Percentiles rank a stretch among this genome's conserved stretches.
Conservation (phyloP, 1,140 invertebrate genomes). For the Drosophila oshimai region DNA sequence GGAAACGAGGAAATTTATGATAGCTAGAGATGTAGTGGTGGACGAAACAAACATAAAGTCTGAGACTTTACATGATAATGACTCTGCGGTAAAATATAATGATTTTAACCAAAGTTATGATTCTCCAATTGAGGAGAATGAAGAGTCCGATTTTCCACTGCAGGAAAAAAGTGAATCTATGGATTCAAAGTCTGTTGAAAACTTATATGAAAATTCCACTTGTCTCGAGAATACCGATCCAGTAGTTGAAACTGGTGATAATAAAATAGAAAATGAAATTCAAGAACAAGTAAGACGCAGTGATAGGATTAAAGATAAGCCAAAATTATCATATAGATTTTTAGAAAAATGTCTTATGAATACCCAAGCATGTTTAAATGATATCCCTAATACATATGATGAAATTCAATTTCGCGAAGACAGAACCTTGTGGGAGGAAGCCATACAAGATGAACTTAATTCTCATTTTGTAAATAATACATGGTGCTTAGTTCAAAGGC, state of each 20-base stretch:
- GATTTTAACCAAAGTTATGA: constrained; percentile 1
- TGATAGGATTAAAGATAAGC: constrained; percentile 52
- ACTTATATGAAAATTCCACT: constrained; percentile 12
- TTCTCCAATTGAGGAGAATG: constrained; percentile 10
- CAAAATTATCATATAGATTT: constrained; percentile 51
- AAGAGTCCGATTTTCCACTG: constrained; percentile 10
- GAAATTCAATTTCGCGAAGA: constrained; percentile 67
- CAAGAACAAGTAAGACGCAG: constrained; percentile 49
- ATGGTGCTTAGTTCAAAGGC: constrained; percentile 77
- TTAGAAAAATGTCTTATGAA: constrained; percentile 29
- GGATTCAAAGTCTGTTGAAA: constrained; percentile 11
- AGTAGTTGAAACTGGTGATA: constrained; percentile 11
- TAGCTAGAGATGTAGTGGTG: too few species aligned
- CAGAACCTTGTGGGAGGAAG: constrained; percentile 18
- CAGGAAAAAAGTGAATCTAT: constrained; percentile 7
- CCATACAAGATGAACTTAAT: constrained; percentile 78
- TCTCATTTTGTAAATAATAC: constrained; percentile 75
- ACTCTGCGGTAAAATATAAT: constrained; percentile 9
- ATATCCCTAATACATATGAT: constrained; percentile 10
- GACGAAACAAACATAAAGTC: constrained; percentile 65
- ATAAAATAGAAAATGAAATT: constrained; percentile 15
- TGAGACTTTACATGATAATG: constrained; percentile 36
- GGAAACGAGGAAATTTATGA: too few species aligned
- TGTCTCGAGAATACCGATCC: constrained; percentile 19
- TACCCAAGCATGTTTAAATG: constrained; percentile 27